A percentile compares a stretch with the other conserved stretches of the same genome.
Conservation (phyloP, 1,140 invertebrate genomes). For the Glossosoma conforme region DNA sequence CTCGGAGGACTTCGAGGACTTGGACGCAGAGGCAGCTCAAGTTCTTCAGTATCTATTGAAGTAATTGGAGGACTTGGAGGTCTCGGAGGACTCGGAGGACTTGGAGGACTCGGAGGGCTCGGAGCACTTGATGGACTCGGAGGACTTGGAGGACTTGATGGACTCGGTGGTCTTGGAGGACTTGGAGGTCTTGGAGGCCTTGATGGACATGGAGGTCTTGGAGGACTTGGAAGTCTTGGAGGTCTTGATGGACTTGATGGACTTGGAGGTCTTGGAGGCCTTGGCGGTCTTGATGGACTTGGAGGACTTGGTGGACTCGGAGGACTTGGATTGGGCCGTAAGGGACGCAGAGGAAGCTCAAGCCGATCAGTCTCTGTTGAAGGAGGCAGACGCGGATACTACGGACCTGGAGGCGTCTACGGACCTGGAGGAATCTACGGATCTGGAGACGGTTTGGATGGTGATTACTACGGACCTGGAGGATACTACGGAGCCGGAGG, state of each 20-base stretch:
- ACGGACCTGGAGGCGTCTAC: too few relatives aligned
- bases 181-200: not conserved
- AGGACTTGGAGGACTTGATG: not conserved
- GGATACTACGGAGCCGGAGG: too few relatives aligned
- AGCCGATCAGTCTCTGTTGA: too few relatives aligned
- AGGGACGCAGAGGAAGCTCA: too few relatives aligned
- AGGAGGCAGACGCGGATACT: too few relatives aligned
- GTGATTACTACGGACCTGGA: too few relatives aligned
- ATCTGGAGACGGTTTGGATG: too few relatives aligned
- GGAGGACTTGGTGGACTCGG: not conserved
- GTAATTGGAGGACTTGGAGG: constrained; percentile 4
- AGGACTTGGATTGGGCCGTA: constrained; percentile 1
- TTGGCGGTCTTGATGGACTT: not conserved
- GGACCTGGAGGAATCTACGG: too few relatives aligned
- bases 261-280: not conserved
- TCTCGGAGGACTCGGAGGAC: not conserved
- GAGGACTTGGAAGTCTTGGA: not conserved
- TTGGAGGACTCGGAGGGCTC: not conserved
- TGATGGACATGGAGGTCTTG: too few relatives aligned
- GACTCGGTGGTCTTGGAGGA: not conserved
- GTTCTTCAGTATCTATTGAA: too few relatives aligned
- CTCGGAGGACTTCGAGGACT: constrained; percentile 6
- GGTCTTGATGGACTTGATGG: constrained; percentile 1
- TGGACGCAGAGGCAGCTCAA: too few relatives aligned
- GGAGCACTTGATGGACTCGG: not conserved